phyloP scores from a whole-genome alignment of 2,113 vertebrate species.

The Glareola pratincola region DNA sequence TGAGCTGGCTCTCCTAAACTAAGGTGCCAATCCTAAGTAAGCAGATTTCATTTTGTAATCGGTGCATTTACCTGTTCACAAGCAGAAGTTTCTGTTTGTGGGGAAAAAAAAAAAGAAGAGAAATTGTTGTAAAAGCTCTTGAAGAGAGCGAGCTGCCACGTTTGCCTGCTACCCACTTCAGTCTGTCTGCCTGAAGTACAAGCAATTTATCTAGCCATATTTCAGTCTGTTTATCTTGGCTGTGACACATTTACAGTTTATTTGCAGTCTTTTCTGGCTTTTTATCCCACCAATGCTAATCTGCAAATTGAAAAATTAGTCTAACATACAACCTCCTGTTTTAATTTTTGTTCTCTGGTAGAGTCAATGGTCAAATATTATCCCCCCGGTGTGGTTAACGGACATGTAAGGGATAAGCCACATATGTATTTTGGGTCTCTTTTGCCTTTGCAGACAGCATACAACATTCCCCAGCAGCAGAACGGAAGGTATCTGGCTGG shows the following conservation, averaged over 20 bases:
- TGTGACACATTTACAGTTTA: background rate
- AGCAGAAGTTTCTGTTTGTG: background rate
- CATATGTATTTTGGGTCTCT: fast-evolving
- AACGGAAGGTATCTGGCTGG: background rate
- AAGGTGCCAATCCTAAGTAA: background rate
- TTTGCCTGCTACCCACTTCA: background rate
- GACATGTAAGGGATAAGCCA: background rate
- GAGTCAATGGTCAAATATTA: background rate
- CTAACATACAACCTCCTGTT: background rate
- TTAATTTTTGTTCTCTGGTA: background rate
- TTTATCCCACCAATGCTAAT: background rate
- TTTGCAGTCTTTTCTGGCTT: background rate
- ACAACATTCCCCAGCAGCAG: background rate
- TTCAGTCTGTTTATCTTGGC: background rate
- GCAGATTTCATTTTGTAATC: background rate
- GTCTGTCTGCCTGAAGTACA: background rate
- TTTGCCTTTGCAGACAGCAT: background rate
- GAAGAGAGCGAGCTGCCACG: background rate
- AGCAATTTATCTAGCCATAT: too few relatives aligned
- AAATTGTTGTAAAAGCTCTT: background rate
- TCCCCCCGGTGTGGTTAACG: background rate
- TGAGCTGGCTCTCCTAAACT: background rate
- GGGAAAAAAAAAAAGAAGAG: background rate
- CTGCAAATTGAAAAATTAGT: background rate
- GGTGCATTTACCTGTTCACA: background rate